Evolutionary conservation across 2,888 invertebrate species (phyloP), one percentile per base, ranked within the genome.

Genomic region (Lasioglossum calceatum): DNA sequence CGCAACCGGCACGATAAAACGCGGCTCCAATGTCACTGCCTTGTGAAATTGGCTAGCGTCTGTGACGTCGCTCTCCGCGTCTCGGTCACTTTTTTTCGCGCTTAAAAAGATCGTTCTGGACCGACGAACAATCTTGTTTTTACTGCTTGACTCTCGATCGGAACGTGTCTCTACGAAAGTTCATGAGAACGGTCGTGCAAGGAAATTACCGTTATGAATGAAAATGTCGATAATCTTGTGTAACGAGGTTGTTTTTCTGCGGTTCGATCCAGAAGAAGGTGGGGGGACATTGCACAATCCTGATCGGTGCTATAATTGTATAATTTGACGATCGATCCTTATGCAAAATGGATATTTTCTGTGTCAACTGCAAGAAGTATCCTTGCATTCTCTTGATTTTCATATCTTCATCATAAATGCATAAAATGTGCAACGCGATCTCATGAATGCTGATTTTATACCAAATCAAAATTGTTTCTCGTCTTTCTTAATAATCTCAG

Each of bases 21-120:
- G 32, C 79, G 54, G 36, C 81, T 47, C 58, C 90, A 90, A 90
- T 90, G 90, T 90, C 90, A 90, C 81, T 87, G 85, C 47, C 87
- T 88, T 84, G 74, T 47, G 85, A 71, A 77, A 87, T 85, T 83
- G n/a, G 23, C 50, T 32, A 32, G 44, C 12, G 44, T 27, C 36
- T 14, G 16, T 58, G 32, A 36, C 42, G 67, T 61, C n/a, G 4
- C 23, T 47, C 39, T 10, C 23, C 75, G 71, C 19, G 39, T 78
- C 54, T 78, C 54, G 27, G 39, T 54, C 54, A 50, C 42, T 54
- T 73, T 67, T 70, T 70, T n/a, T 12, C 39, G 3, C 19, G 32
- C 32, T 3, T 7, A 19, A 23, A 67, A 67, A 67, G 36, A 19
- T 7, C 54, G 36, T 67, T 67, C 67, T 19, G 5, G 32, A 36